Conservation (phyloP, 1,140 invertebrate genomes). For the Ectropis grisescens region DNA sequence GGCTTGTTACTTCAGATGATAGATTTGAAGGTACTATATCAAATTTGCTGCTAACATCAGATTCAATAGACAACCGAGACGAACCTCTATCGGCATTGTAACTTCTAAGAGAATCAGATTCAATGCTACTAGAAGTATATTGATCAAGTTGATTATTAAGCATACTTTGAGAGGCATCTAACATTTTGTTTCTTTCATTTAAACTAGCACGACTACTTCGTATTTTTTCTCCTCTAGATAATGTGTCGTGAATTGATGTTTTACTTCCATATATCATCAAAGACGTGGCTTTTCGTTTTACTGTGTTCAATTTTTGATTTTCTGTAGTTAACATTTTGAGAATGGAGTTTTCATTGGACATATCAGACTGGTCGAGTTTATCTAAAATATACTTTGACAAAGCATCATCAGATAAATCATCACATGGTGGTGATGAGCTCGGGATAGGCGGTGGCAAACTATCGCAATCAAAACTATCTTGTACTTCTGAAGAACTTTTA, state of each 20-base stretch:
- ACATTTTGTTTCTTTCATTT: slow-evolving; percentile 39
- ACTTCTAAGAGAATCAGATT: slow-evolving; percentile 61
- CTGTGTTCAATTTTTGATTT: slow-evolving; percentile 56
- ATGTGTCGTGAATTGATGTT: slow-evolving; percentile 68
- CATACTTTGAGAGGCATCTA: slow-evolving; percentile 24
- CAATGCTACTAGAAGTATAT: slow-evolving; percentile 48
- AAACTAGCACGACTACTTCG: slow-evolving; percentile 59
- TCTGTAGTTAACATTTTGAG: slow-evolving; percentile 61
- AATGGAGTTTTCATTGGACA: slow-evolving; percentile 58
- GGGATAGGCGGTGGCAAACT: slow-evolving; percentile 86
- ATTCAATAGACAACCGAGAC: slow-evolving; percentile 62
- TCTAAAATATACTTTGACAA: slow-evolving; percentile 59
- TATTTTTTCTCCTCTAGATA: slow-evolving; percentile 63
- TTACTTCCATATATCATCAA: slow-evolving; percentile 67
- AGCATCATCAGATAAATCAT: slow-evolving; percentile 70
- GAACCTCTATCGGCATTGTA: slow-evolving; percentile 63
- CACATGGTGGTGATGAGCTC: slow-evolving; percentile 79
- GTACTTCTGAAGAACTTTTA: slow-evolving; percentile 74
- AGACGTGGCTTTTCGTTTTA: slow-evolving; percentile 61
- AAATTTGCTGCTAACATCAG: slow-evolving; percentile 65
- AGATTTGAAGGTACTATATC: slow-evolving; percentile 50
- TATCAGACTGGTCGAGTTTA: slow-evolving; percentile 58
- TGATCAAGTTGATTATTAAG: slow-evolving; percentile 44
- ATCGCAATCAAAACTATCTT: slow-evolving; percentile 87
- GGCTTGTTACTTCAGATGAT: slow-evolving; percentile 48